phyloP scores from a whole-genome alignment of 2,888 invertebrate genomes.

The Microdon myrmicae region DNA sequence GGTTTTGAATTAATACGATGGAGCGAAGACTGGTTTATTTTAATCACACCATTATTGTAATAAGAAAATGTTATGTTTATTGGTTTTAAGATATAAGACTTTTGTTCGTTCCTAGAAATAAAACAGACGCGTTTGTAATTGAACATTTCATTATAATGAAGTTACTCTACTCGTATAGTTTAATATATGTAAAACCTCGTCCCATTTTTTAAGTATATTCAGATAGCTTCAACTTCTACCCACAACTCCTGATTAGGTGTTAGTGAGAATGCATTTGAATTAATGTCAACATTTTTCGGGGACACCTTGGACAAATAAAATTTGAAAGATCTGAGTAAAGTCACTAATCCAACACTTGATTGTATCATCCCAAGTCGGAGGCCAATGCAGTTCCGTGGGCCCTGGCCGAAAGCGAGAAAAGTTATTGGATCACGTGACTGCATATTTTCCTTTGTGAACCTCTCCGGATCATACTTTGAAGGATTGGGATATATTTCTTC shows the following conservation, averaged over 20 bases:
- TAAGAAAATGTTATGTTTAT: too few species aligned
- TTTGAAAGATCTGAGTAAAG: conserved; percentile 54
- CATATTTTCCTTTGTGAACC: conserved; percentile 62
- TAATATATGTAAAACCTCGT: too few species aligned
- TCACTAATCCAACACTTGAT: conserved; percentile 58
- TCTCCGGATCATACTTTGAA: conserved; percentile 65
- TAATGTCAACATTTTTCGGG: conserved; percentile 43
- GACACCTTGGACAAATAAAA: conserved; percentile 52
- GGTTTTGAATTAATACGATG: too few species aligned
- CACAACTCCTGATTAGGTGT: conserved; percentile 38
- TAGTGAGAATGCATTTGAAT: conserved; percentile 22
- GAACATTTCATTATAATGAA: too few species aligned
- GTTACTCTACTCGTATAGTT: too few species aligned
- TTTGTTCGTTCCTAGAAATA: too few species aligned
- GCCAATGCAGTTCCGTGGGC: conserved; percentile 62
- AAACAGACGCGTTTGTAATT: too few species aligned
- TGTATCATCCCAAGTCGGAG: conserved; percentile 60
- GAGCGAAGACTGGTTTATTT: too few species aligned
- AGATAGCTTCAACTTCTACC: conserved; percentile 50
- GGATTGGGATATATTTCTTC: conserved; percentile 67
- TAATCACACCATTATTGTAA: too few species aligned
- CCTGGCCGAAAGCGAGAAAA: conserved; percentile 65
- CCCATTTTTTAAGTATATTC: too few species aligned
- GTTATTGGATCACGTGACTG: conserved; percentile 57
- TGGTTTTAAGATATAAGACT: too few species aligned